Evolutionary conservation across 2,113 vertebrate genomes (phyloP).

Genomic region (Lagopus leucura): DNA sequence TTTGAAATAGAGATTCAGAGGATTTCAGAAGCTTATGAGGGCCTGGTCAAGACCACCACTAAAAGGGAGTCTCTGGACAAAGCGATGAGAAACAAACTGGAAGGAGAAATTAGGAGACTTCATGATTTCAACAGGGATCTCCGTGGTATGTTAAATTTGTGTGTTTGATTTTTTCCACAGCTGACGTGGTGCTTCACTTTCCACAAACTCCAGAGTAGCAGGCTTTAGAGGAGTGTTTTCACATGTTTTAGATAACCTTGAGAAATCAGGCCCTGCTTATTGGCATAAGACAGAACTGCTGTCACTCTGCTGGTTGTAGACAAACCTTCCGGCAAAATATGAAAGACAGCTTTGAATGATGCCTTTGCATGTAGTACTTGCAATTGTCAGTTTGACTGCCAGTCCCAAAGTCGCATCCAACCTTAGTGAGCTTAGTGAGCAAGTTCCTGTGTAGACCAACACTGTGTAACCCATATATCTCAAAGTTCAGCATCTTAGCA

Average conservation of each 20-base stretch:
- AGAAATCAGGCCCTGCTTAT: neutral
- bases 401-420: neutral
- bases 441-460: neutral
- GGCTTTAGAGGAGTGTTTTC: neutral
- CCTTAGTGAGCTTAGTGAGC: neutral
- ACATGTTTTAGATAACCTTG: neutral
- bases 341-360: neutral
- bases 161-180: neutral
- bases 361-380: neutral
- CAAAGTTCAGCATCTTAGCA: neutral
- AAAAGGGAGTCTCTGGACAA: conserved; percentile 88
- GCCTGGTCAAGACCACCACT: conserved; percentile 86
- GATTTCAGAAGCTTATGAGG: conserved; percentile 88
- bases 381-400: neutral
- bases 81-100: conserved; percentile 86
- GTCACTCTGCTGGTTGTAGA: neutral
- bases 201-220: neutral
- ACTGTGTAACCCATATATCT: neutral
- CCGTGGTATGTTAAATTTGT: conserved; percentile 73
- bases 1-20: conserved; percentile 87
- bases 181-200: neutral
- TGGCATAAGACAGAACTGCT: neutral
- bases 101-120: conserved; percentile 88
- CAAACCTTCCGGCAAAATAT: neutral
- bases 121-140: conserved; percentile 91